A percentile compares a stretch with the other conserved stretches of the same genome.
Conservation (phyloP, 2,113 vertebrate genomes). For the Myanophis thanlyinensis region DNA sequence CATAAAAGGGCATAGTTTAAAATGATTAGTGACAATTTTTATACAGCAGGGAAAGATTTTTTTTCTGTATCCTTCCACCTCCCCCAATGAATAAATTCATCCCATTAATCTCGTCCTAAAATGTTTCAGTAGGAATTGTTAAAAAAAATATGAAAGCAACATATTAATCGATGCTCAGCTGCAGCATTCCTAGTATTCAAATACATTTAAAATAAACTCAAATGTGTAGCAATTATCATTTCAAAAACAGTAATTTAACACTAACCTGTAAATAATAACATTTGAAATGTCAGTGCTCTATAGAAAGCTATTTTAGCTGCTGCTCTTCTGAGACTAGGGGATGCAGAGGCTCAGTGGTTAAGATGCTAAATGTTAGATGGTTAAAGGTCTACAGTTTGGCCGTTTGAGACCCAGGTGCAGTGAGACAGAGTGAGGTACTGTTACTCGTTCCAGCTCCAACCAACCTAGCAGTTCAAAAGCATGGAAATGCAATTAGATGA, state of each 20-base stretch:
- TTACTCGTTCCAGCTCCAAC: not conserved
- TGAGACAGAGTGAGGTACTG: not conserved
- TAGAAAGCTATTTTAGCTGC: not conserved
- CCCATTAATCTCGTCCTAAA: constrained; percentile 63
- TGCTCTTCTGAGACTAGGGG: not conserved
- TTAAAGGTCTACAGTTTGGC: not conserved
- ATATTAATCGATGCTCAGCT: constrained; percentile 9
- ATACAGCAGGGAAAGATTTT: constrained; percentile 81
- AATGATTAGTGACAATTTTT: constrained; percentile 99
- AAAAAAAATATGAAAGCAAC: not conserved
- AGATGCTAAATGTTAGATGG: not conserved
- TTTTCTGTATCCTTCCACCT: constrained; percentile 68
- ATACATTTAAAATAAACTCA: constrained; percentile 39
- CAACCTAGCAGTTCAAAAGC: not conserved
- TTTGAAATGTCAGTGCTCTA: not conserved
- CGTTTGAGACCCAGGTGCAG: not conserved
- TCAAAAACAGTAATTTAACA: constrained; percentile 13
- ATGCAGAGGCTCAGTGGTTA: not conserved
- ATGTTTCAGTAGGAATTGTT: constrained; percentile 29
- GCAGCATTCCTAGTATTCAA: constrained; percentile 20
- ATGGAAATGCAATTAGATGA: not conserved
- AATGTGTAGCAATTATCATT: constrained; percentile 18
- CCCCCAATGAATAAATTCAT: constrained; percentile 59
- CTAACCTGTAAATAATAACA: not conserved
- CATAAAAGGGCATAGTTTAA: constrained; percentile 99